Conservation (phyloP, 2,797 vertebrate genomes). For the Taenioides sp. region DNA sequence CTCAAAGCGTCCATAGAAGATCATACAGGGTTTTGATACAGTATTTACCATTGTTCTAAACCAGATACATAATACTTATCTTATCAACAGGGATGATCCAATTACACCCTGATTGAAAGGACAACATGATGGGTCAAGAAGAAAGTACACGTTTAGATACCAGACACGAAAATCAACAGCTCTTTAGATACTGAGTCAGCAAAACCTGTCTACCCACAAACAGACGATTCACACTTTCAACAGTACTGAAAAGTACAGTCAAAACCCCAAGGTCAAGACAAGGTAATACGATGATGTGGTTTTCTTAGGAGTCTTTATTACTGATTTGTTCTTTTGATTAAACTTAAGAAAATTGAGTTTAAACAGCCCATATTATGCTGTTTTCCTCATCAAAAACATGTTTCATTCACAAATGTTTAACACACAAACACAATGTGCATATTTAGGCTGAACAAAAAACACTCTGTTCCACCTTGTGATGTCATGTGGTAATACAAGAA, state of each 20-base stretch:
- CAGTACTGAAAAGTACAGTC: constrained; percentile 21
- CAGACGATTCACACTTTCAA: constrained; percentile 29
- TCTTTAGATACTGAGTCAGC: constrained; percentile 14
- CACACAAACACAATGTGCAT: too few species aligned
- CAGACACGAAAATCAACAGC: not conserved
- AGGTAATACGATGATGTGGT: constrained; percentile 4
- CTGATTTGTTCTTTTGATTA: constrained; percentile 19
- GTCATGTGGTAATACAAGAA: too few species aligned
- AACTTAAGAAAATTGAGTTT: too few species aligned
- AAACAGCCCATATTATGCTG: too few species aligned
- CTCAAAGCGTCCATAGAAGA: constrained; percentile 47
- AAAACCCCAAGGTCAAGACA: constrained; percentile 28
- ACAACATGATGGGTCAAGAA: constrained; percentile 51
- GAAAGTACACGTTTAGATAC: constrained; percentile 49
- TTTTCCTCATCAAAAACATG: too few species aligned
- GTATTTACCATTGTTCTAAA: constrained; percentile 56
- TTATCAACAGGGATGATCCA: constrained; percentile 68
- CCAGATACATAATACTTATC: constrained; percentile 62
- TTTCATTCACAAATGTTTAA: too few species aligned
- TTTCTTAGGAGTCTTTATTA: not conserved
- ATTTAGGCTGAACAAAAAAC: too few species aligned
- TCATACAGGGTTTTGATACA: constrained; percentile 38
- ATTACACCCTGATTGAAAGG: constrained; percentile 77
- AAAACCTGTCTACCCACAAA: constrained; percentile 9
- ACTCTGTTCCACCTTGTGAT: too few species aligned